Evolutionary conservation across 2,797 vertebrate genomes (phyloP).

Genomic region (Acrocephalus scirpaceus): DNA sequence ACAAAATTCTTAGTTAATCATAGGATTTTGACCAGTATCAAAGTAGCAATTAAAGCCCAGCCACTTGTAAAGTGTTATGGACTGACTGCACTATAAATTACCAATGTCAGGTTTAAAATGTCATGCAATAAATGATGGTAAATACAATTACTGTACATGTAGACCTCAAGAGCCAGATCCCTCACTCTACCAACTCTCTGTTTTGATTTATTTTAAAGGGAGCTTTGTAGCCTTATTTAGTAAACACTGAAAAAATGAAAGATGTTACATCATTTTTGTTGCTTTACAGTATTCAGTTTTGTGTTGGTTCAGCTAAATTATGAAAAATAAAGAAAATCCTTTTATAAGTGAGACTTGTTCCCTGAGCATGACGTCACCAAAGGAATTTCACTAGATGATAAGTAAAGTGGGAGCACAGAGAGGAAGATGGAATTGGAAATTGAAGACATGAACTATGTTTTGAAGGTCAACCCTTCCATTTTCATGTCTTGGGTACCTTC

Average conservation of each 20-base stretch:
- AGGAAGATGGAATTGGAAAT: background rate
- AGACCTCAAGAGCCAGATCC: slow-evolving; percentile 68
- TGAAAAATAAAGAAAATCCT: slow-evolving; percentile 84
- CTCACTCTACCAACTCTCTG: slow-evolving; percentile 57
- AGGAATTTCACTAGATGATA: background rate
- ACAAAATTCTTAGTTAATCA: slow-evolving; percentile 47
- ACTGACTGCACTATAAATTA: slow-evolving; percentile 61
- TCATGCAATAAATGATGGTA: slow-evolving; percentile 74
- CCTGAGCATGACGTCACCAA: slow-evolving; percentile 62
- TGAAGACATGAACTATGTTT: background rate
- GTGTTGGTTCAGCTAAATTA: slow-evolving; percentile 86
- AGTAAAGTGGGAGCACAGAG: background rate
- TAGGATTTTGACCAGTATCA: slow-evolving; percentile 63
- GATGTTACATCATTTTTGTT: slow-evolving; percentile 76
- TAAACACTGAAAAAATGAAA: slow-evolving; percentile 68
- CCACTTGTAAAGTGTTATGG: slow-evolving; percentile 62
- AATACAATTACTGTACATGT: slow-evolving; percentile 69
- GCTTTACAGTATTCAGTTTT: slow-evolving; percentile 82
- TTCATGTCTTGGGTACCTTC: background rate
- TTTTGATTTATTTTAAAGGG: slow-evolving; percentile 57
- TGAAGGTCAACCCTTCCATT: background rate
- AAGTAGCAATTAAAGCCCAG: slow-evolving; percentile 68
- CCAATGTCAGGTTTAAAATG: slow-evolving; percentile 49
- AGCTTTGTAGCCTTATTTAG: slow-evolving; percentile 69
- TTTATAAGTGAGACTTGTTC: slow-evolving; percentile 80